Percentiles rank a stretch among this genome's conserved stretches.
Evolutionary conservation across 2,797 vertebrate species (phyloP).

Genomic region (Malurus leucopterus): DNA sequence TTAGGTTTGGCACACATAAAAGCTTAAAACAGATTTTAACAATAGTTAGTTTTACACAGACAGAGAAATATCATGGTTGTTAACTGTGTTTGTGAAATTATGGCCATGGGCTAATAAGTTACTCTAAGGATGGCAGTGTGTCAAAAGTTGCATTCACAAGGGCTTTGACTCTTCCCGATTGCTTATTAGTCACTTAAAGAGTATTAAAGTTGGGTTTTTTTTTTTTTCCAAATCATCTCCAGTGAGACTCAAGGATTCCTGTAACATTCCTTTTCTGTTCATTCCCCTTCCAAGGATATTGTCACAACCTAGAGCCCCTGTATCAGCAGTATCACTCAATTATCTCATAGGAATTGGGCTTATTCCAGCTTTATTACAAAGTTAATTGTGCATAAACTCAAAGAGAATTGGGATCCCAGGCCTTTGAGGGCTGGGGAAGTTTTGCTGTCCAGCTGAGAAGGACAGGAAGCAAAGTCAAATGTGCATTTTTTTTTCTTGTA

Average conservation of each 20-base stretch:
- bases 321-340: background rate
- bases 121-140: background rate
- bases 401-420: background rate
- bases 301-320: background rate
- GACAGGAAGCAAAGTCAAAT: background rate
- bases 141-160: background rate
- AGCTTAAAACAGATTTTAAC: background rate
- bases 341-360: background rate
- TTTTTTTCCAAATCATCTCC: background rate
- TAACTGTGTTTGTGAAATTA: background rate
- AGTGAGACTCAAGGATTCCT: background rate
- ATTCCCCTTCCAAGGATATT: background rate
- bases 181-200: background rate
- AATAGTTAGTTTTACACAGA: background rate
- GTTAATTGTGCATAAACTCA: background rate
- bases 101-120: background rate
- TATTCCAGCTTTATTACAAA: background rate
- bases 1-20: background rate
- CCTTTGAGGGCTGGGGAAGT: background rate
- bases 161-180: background rate
- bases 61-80: background rate
- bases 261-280: background rate
- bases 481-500: background rate
- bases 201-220: accelerated
- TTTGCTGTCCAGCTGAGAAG: background rate